Conservation (phyloP, 2,888 invertebrate genomes). For the Creontiades dilutus region DNA sequence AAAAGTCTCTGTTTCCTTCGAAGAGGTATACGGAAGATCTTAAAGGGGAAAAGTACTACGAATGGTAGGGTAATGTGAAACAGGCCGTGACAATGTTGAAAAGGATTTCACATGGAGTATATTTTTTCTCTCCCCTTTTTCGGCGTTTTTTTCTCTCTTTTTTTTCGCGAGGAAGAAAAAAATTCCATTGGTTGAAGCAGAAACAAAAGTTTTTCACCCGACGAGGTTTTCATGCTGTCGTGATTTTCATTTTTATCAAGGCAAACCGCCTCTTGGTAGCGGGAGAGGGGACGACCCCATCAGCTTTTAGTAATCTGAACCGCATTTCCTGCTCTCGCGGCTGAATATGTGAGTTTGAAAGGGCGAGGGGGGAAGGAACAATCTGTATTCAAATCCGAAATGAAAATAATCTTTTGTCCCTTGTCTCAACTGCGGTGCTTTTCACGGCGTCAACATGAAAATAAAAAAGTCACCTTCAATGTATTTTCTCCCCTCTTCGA, state of each 20-base stretch:
- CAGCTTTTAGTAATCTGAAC: slow-evolving; percentile 31
- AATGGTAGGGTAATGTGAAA: slow-evolving; percentile 2
- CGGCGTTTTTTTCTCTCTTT: background rate
- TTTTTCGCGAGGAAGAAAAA: background rate
- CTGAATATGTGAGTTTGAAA: slow-evolving; percentile 21
- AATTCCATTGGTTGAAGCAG: slow-evolving; percentile 30
- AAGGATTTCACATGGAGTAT: slow-evolving; percentile 19
- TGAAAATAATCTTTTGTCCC: slow-evolving; percentile 31
- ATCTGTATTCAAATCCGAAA: slow-evolving; percentile 27
- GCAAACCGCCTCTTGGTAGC: background rate
- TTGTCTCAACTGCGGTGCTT: background rate
- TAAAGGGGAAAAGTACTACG: background rate
- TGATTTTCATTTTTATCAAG: slow-evolving; percentile 22
- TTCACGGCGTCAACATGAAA: slow-evolving; percentile 15
- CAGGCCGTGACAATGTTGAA: slow-evolving; percentile 14
- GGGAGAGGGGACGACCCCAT: slow-evolving; percentile 5
- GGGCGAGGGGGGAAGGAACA: background rate
- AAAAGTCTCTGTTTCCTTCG: background rate
- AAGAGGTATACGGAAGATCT: background rate
- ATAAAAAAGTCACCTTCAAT: background rate
- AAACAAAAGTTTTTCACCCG: slow-evolving; percentile 34
- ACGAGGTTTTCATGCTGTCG: slow-evolving; percentile 26
- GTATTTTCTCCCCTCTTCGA: background rate
- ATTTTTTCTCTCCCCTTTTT: background rate
- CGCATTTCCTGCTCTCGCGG: background rate